phyloP scores from a whole-genome alignment of 2,888 invertebrate genomes.

The Boloria euphrosyne region DNA sequence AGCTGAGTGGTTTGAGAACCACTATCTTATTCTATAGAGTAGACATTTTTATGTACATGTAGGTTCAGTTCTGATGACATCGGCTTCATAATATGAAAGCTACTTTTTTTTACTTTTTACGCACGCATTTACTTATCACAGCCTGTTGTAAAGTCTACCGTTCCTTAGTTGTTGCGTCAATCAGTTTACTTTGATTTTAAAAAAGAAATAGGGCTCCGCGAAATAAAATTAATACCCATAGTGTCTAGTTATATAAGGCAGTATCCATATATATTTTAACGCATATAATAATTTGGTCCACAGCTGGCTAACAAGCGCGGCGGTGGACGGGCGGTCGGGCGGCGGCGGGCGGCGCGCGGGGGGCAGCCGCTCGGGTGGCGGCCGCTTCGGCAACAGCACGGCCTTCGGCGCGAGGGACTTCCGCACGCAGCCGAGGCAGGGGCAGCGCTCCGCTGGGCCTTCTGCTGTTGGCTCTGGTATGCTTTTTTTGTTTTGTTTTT shows the following conservation, averaged over 20 bases:
- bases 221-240: neutral
- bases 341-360: conserved; percentile 85
- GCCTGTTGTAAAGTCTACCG: too few relatives aligned
- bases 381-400: conserved; percentile 58
- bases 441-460: conserved; percentile 69
- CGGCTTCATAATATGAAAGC: too few relatives aligned
- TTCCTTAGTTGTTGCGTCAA: too few relatives aligned
- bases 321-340: conserved; percentile 87
- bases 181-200: neutral
- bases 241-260: too few relatives aligned
- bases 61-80: too few relatives aligned
- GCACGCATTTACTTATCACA: too few relatives aligned
- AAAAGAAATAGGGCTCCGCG: neutral
- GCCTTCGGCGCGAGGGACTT: conserved; percentile 79
- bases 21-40: too few relatives aligned
- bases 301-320: conserved; percentile 82
- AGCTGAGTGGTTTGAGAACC: too few relatives aligned
- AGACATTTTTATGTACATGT: too few relatives aligned
- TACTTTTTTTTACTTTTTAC: too few relatives aligned
- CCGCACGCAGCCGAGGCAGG: conserved; percentile 70
- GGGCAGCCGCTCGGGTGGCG: conserved; percentile 82
- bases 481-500: neutral
- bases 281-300: neutral
- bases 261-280: too few relatives aligned
- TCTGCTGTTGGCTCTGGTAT: conserved; percentile 61